Base-by-base conservation (phyloP, 1,140 invertebrate genomes). In the Drosophila mayri region DNA sequence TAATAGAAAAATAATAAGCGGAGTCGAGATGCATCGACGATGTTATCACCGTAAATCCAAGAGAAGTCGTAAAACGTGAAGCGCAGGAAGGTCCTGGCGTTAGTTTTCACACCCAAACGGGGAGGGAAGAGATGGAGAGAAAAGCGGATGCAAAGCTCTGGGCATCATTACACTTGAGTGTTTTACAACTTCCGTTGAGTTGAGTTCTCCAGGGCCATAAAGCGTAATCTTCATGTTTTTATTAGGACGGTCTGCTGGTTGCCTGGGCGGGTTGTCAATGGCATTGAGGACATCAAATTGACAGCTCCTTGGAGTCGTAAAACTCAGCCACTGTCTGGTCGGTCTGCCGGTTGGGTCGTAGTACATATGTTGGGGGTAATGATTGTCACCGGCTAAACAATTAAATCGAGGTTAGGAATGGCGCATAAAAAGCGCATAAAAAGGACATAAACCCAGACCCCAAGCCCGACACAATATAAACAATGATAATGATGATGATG, bases 321-420 rank as follows among this genome's bases (percentile, higher is more conserved):
- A 88, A 84, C 58, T 75, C 63, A 58, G 63, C 85, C 79, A 63
- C 79, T 63, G 79, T 78, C 65, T 58, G 70, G 40, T 25, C 35
- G 14, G 20, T 47, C 44, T 14, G 43, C 8, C 14, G 6, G 22
- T 10, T 7, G 44, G 22, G 28, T 18, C 8, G 6, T 14, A 10
- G 30, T 79, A 70, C 83, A 87, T 87, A 87, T 87, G 82, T 82
- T 87, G 83, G 77, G 77, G 60, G 78, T 66, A 81, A 90, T 88
- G 80, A 88, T 90, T 92, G 91, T 92, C 91, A 92, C 91, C 91
- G 91, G 91, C 85, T 92, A 92, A 92, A 92, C 91, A 92, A 92
- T 92, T 92, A 92, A 92, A 92, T 92, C 91, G 91, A 92, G 91
- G 91, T 92, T 92, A 87, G 86, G 44, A 92, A 92, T 91, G 81